Base-by-base conservation (phyloP, 2,113 vertebrate species). In the Hydropotes inermis region DNA sequence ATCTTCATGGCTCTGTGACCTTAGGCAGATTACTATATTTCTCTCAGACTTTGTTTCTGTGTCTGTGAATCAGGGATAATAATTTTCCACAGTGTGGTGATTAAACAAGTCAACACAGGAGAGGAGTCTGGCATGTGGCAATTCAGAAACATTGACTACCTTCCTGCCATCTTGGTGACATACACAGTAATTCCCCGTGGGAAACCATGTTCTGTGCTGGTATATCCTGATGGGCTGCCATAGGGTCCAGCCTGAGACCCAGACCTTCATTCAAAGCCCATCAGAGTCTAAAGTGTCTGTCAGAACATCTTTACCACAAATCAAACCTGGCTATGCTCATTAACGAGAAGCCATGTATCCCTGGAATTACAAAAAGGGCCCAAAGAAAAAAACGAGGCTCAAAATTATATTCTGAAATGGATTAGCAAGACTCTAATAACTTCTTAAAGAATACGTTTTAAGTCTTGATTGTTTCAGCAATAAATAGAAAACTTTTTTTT, bases 11-110 rank as follows among this genome's bases (percentile, higher is more conserved):
- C 36, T 36, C n/a, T 95, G 21, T 61, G 50, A 85, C 13, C 33
- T 64, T 33, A 28, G 55, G 3, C n/a, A 58, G 74, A n/a, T 67
- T 39, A 83, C 7, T 5, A 1, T 33, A 30, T 84, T 83, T 94
- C 88, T 94, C 85, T 58, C 30, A 27, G 52, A 27, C 19, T 85
- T 91, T 47, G 11, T 89, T 95, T 89, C 39, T 97, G 25, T 33
- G 84, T 76, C 64, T 81, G 8, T 52, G 57, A 96, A 52, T 30
- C 21, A 36, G 21, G 10, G 16, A 4, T 36, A 57, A 13, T 81
- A 81, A 50, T 33, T 52, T 50, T 27, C 89, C 33, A 33, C 5
- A 83, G 28, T 27, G 36, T 6, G 60, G 2, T 86, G 16, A 79
- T 19, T 90, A 55, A 91, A 19, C 67, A 11, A 91, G 19, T 93